A percentile compares a stretch with the other conserved stretches of the same genome.
Conservation (phyloP, 23 tunicate species). For the Halocynthia aurantium region DNA sequence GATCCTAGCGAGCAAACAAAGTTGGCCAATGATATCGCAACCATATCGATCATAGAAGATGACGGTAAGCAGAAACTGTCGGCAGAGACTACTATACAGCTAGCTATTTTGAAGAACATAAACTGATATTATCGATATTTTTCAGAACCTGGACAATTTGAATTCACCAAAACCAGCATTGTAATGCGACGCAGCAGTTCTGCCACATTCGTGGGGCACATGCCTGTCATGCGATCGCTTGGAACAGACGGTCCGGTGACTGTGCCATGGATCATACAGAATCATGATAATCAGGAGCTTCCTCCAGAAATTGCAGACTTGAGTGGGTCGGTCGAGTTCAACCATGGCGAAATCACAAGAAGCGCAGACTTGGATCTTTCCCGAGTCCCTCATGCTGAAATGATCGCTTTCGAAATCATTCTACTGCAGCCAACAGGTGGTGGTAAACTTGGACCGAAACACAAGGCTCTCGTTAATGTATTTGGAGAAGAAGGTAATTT, state of each 20-base stretch:
- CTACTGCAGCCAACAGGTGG: slow-evolving; percentile 74
- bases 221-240: slow-evolving; percentile 78
- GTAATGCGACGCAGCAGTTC: slow-evolving; percentile 50
- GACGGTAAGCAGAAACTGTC: slow-evolving; percentile 51
- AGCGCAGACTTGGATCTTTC: slow-evolving; percentile 37
- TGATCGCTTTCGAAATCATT: slow-evolving; percentile 30
- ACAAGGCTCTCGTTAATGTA: slow-evolving; percentile 54
- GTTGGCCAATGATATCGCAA: slow-evolving; percentile 57
- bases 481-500: slow-evolving; percentile 89
- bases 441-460: slow-evolving; percentile 69
- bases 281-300: slow-evolving; percentile 9
- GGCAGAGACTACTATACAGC: neutral
- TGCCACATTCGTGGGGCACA: slow-evolving; percentile 42
- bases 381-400: slow-evolving; percentile 27
- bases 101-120: neutral
- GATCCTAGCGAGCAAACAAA: slow-evolving; percentile 96
- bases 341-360: slow-evolving; percentile 62
- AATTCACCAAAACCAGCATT: slow-evolving; percentile 64
- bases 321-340: slow-evolving; percentile 49
- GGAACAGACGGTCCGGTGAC: slow-evolving; percentile 76
- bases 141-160: slow-evolving; percentile 87
- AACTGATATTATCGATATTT: neutral
- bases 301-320: slow-evolving; percentile 38
- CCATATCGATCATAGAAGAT: slow-evolving; percentile 94
- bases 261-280: slow-evolving; percentile 53